Evolutionary conservation across 2,797 vertebrate species (phyloP), one percentile per base, ranked within the genome.

Genomic region (Oceanodroma leucorhoa): DNA sequence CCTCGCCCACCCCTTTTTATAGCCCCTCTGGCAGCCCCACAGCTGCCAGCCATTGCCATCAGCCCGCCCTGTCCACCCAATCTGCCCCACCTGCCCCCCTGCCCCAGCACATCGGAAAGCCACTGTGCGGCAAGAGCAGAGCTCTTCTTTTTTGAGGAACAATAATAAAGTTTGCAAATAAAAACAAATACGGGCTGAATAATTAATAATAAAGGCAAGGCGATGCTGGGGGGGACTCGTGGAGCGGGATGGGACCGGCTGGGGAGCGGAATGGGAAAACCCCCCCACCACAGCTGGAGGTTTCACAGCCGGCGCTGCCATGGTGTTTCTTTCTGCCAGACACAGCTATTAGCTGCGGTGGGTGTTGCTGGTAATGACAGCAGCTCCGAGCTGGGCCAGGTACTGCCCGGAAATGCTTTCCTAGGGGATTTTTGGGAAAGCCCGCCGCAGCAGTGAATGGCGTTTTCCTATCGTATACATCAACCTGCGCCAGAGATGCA

Each of bases 401-500:
- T 7, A 0, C 85, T 90, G 90, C 86, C 83, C 3, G 19, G 84
- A 87, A 79, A 29, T 4, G 26, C 73, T 65, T 23, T 69, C 76
- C 70, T 1, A 0, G 23, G 70, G 67, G 75, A 38, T 3, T 2
- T 50, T 18, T 16, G 71, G 89, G 67, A 73, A 60, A 70, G 55
- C 12, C 65, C 1, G 3, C 14, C 48, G 26, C 1, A 7, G 66
- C n/a, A 3, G 4, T 1, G 14, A 54, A 24, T 0, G 5, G 36
- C 46, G 1, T 50, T n/a, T 53, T 30, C 46, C 64, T n/a, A 2
- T 9, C 0, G 4, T 0, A 1, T 1, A 15, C 32, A 46, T 9
- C 40, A 66, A 14, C 19, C 9, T 2, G 0, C 0, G 0, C 5
- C 36, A 1, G 67, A 38, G 45, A 1, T 0, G 22, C 5, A 0